These are phyloP conservation scores for Vanessa atalanta DNA, from an alignment of 1,140 invertebrate genomes.

Conservation along the genomic window DNA sequence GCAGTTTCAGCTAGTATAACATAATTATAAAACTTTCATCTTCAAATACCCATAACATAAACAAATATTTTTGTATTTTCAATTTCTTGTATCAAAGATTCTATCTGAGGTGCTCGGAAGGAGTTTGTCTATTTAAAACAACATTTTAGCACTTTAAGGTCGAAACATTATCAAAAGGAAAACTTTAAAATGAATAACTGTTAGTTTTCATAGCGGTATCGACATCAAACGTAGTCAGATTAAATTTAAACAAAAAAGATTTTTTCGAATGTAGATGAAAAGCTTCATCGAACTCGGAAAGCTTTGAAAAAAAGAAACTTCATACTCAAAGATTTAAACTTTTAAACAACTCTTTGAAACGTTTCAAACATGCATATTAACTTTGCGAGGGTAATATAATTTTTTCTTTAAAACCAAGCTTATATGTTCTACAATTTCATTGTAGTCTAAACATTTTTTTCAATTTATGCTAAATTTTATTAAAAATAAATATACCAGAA, in stretches of 20 bases:
- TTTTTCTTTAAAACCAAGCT: not conserved
- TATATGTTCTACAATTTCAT: not conserved
- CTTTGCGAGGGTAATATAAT: not conserved
- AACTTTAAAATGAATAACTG: not conserved
- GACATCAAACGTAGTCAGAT: slow-evolving; percentile 9
- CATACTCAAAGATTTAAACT: slow-evolving; percentile 7
- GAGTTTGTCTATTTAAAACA: not conserved
- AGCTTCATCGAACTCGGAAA: slow-evolving; percentile 2
- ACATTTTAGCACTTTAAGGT: not conserved
- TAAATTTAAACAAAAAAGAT: slow-evolving; percentile 1
- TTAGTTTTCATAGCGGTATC: slow-evolving; percentile 3
- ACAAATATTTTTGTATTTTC: too few species aligned
- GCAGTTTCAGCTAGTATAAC: not conserved
- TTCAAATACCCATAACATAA: too few species aligned
- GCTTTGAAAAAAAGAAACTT: slow-evolving; percentile 18
- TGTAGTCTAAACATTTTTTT: not conserved
- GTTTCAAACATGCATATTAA: slow-evolving; percentile 3
- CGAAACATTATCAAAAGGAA: not conserved
- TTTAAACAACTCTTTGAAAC: slow-evolving; percentile 10
- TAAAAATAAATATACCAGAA: not conserved
- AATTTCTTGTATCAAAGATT: not conserved
- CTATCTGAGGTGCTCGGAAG: not conserved
- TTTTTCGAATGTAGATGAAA: not conserved
- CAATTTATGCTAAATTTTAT: not conserved
- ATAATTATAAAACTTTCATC: not conserved